Base-by-base conservation (phyloP, 2,888 invertebrate species). In the Machimus atricapillus region DNA sequence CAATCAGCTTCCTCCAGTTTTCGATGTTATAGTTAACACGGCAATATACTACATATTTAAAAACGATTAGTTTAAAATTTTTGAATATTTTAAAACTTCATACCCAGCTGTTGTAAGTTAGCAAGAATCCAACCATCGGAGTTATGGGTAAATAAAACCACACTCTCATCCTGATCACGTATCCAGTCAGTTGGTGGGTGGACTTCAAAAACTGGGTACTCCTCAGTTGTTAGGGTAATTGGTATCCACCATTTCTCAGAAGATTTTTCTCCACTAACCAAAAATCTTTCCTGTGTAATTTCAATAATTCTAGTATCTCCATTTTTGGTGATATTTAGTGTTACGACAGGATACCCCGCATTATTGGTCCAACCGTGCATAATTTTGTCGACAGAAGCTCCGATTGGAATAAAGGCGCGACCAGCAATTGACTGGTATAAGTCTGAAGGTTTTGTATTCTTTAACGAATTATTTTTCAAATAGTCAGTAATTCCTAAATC, bases 161-260 rank as follows among this genome's bases (percentile, higher is more conserved):
- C 14, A n/a, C 12, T 85, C 9, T 79, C 46, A 40, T 56, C 74
- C 7, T 43, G 12, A 81, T 85, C 79, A 12, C 52, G 12, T 2
- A 87, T 8, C 87, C 87, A 87, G 3, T 23, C n/a, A 4, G n/a
- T n/a, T 6, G 73, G 16, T 14, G 73, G 19, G 0, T 37, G 6
- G 2, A 37, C n/a, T 16, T 87, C 34, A 66, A 87, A 87, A 40
- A 79, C n/a, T 12, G 73, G 78, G 9, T 37, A 16, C 1, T 76
- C 52, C 16, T 87, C 52, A 12, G 23, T 74, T 14, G 85, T 31
- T 2, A 87, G 23, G 4, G 79, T 87, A 9, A 87, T 73, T 40
- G 87, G 87, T 16, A 87, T 87, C 85, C 85, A 87, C 87, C 87
- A 87, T 79, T 79, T 79, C 19, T 85, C 79, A 8, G 85, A 46